A percentile compares a stretch with the other conserved stretches of the same genome.
Conservation (phyloP, 2,888 invertebrate species). For the Gymnoscelis rufifasciata region DNA sequence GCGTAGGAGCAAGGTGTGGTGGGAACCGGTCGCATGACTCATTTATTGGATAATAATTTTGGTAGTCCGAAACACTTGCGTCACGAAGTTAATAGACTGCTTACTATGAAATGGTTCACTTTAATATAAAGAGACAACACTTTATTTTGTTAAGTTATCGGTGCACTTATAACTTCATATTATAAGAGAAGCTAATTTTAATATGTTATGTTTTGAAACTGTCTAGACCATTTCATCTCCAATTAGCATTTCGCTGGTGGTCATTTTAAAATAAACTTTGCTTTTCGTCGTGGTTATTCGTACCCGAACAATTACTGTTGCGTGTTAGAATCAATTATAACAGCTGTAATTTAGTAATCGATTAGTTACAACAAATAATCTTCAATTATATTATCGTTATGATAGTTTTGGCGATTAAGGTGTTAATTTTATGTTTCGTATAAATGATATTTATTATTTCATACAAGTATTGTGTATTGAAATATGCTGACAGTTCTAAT, state of each 20-base stretch:
- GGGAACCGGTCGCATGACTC: constrained; percentile 65
- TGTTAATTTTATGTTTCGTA: constrained; percentile 5
- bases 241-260: no score
- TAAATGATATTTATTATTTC: neutral
- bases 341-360: constrained; percentile 24
- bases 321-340: constrained; percentile 25
- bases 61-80: constrained; percentile 40
- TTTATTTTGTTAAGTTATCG: constrained; percentile 1
- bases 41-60: constrained; percentile 49
- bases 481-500: neutral
- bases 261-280: neutral
- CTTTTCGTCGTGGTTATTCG: neutral
- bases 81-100: constrained; percentile 35
- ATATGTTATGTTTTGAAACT: constrained; percentile 6
- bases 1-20: constrained; percentile 56
- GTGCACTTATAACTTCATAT: no score
- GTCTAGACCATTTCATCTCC: neutral
- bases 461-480: neutral
- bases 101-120: constrained; percentile 22
- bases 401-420: constrained; percentile 20
- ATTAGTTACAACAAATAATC: constrained; percentile 26
- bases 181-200: no score
- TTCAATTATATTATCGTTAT: constrained; percentile 23
- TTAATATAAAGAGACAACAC: constrained; percentile 13
- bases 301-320: constrained; percentile 3